Percentiles rank a stretch among this genome's conserved stretches.
These are phyloP conservation scores for Porites lobata DNA, from an alignment of 92 coral and sea anemone genomes.

Conservation along the genomic window DNA sequence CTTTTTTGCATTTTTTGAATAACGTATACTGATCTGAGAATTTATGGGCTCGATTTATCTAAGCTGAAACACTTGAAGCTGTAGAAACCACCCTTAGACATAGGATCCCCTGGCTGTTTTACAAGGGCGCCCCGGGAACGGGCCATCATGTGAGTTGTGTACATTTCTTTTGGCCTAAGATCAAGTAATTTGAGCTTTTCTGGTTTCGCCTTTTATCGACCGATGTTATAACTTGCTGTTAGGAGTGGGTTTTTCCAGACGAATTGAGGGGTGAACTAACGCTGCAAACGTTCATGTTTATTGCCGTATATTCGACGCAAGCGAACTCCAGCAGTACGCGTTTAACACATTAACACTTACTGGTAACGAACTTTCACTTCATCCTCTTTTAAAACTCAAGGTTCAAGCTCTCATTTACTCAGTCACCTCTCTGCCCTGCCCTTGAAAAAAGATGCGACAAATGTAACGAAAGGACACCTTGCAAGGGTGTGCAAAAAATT, in stretches of 20 bases:
- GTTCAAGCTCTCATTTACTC: slow-evolving; percentile 47
- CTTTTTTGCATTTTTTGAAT: too few relatives aligned
- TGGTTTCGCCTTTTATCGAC: slow-evolving; percentile 67
- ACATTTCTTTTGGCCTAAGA: slow-evolving; percentile 58
- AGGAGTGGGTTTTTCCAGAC: slow-evolving; percentile 65
- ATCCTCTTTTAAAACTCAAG: background rate
- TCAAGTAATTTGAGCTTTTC: slow-evolving; percentile 35
- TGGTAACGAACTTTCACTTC: background rate
- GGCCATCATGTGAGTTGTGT: slow-evolving; percentile 18
- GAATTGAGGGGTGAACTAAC: slow-evolving; percentile 64
- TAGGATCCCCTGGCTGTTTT: background rate
- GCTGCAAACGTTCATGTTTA: slow-evolving; percentile 65
- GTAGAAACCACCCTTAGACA: background rate
- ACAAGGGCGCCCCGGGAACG: background rate
- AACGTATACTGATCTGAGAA: too few relatives aligned
- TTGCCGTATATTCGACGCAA: slow-evolving; percentile 54
- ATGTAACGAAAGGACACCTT: slow-evolving; percentile 30
- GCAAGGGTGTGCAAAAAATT: slow-evolving; percentile 5
- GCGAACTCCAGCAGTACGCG: slow-evolving; percentile 40
- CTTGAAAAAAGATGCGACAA: slow-evolving; percentile 33
- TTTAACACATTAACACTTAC: slow-evolving; percentile 5
- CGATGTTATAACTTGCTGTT: slow-evolving; percentile 8
- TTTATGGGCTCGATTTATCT: background rate
- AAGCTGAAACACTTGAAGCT: background rate
- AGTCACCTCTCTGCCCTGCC: slow-evolving; percentile 52